Conservation (phyloP, 2,888 invertebrate species). For the Cephus spinipes region DNA sequence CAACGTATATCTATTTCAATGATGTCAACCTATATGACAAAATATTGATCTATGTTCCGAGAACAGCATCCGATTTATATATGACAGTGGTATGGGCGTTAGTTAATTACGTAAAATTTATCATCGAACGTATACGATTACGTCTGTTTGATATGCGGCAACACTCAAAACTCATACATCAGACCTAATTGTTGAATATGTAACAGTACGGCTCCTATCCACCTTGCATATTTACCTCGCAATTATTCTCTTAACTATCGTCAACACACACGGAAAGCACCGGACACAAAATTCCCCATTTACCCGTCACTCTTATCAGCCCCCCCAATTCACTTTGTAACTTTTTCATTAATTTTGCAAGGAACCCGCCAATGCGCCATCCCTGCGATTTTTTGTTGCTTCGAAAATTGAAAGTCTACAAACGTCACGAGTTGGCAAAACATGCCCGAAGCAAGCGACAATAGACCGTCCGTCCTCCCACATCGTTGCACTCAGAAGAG, state of each 20-base stretch:
- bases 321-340: not conserved
- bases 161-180: slow-evolving; percentile 62
- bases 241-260: slow-evolving; percentile 54
- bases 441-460: not conserved
- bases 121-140: slow-evolving; percentile 50
- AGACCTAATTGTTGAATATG: slow-evolving; percentile 63
- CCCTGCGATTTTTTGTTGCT: not conserved
- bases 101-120: slow-evolving; percentile 58
- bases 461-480: not conserved
- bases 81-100: slow-evolving; percentile 20
- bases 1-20: not conserved
- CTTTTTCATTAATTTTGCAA: not conserved
- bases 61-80: not conserved
- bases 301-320: not conserved
- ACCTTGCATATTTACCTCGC: slow-evolving; percentile 51
- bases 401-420: not conserved
- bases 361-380: not conserved
- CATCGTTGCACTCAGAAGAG: not conserved
- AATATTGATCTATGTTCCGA: not conserved
- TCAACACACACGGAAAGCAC: slow-evolving; percentile 44
- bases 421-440: not conserved
- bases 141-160: slow-evolving; percentile 58
- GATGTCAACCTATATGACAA: not conserved
- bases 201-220: slow-evolving; percentile 41
- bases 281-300: not conserved